Base-by-base conservation (phyloP, 2,797 vertebrate species). In the Gallinago solitaria region DNA sequence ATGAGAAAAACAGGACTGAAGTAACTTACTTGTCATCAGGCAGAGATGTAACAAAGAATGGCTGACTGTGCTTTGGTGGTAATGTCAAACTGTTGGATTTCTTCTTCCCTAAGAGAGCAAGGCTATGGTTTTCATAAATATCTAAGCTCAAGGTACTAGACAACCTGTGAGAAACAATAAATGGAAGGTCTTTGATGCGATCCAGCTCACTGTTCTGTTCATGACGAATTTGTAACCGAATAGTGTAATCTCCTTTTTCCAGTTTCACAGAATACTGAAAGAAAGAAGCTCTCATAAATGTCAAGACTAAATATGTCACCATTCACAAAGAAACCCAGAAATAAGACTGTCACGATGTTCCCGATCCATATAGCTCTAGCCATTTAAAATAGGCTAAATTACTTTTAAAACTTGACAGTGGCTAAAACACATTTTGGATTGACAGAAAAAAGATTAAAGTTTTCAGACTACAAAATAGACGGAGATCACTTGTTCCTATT, bases 181-280 rank as follows among this genome's bases (percentile, higher is more conserved):
- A 99, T 1, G 99, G 99, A 74, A 99, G 98, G 96, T 99, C 99
- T 97, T 99, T 99, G 81, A 99, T 98, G 64, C 99, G 99, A 92
- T 99, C 99, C 97, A 99, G 97, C 95, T 99, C 99, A 37, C 97
- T 98, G 96, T 98, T 99, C 97, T 99, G 99, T 92, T 99, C 99
- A 2, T 99, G 99, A 68, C 99, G 99, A 51, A 99, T 99, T 97
- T 99, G 99, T 83, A 99, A 98, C 23, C 99, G 98, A 89, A 99
- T 97, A 6, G 98, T 99, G 97, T 99, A 99, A 97, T 99, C 99
- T 37, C 99, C 99, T 96, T 99, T 99, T 96, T 99, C 99, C 98
- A 99, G 98, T 97, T 99, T 99, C 97, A 99, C 97, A 48, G 99
- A 99, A 97, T 99, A 99, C 99, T 99, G 94, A 97, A 97, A 94